These are phyloP conservation scores for Barypeithes pellucidus DNA, from an alignment of 2,888 invertebrate species.

Conservation along the genomic window DNA sequence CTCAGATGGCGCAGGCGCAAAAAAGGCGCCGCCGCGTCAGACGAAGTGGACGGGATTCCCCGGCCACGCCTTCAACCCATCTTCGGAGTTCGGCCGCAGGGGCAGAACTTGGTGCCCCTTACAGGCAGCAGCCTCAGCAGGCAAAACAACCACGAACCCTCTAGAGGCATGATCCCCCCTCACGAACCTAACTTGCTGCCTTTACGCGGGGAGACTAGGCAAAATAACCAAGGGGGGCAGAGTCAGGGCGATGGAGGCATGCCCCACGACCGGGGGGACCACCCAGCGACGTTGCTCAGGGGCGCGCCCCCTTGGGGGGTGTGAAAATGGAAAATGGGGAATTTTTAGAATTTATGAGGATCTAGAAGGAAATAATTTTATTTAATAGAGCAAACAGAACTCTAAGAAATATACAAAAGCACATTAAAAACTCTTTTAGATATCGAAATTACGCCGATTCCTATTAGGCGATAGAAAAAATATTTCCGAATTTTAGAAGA, in stretches of 20 bases:
- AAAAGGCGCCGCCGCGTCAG: slow-evolving; percentile 65
- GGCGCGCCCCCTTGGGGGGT: slow-evolving; percentile 51
- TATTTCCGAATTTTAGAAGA: no score
- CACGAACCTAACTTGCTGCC: slow-evolving; percentile 44
- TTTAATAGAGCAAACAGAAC: no score
- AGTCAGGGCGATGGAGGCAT: slow-evolving; percentile 26
- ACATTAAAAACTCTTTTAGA: no score
- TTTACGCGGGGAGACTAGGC: slow-evolving; percentile 16
- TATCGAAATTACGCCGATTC: no score
- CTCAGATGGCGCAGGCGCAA: slow-evolving; percentile 77
- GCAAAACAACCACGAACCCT: no score
- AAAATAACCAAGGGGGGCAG: neutral
- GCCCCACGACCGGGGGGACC: slow-evolving; percentile 52
- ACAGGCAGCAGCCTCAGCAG: slow-evolving; percentile 34
- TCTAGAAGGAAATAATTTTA: neutral
- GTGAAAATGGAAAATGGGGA: slow-evolving; percentile 11
- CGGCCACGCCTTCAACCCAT: slow-evolving; percentile 57
- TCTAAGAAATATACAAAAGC: no score
- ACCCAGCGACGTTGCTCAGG: slow-evolving; percentile 36
- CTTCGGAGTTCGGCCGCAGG: slow-evolving; percentile 57
- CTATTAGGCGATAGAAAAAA: no score
- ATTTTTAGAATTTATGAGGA: neutral
- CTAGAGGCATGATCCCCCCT: slow-evolving; percentile 26
- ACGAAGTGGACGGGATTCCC: slow-evolving; percentile 64
- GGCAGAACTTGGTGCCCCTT: slow-evolving; percentile 42